These are phyloP conservation scores for Caenorhabditis becei DNA, from an alignment of 2,888 invertebrate genomes.

Conservation along the genomic window DNA sequence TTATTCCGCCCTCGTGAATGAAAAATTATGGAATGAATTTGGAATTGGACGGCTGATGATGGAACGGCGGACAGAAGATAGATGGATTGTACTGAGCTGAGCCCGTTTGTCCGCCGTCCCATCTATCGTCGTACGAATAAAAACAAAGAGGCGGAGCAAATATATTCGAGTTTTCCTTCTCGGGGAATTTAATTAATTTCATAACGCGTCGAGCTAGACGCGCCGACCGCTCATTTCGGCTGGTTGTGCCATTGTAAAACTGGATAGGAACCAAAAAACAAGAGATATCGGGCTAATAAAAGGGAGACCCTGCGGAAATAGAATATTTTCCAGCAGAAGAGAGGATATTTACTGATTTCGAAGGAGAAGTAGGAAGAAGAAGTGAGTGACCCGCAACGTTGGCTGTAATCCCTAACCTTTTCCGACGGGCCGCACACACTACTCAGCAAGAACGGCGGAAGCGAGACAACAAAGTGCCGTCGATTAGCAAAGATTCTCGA, in stretches of 20 bases:
- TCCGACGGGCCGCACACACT: constrained; percentile 39
- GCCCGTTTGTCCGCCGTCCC: background rate
- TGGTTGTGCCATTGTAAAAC: constrained; percentile 8
- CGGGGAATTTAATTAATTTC: constrained; percentile 49
- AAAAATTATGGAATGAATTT: constrained; percentile 40
- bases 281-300: constrained; percentile 33
- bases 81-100: background rate
- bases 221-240: constrained; percentile 4
- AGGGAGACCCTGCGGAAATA: constrained; percentile 21
- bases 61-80: constrained; percentile 2
- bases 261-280: constrained; percentile 27
- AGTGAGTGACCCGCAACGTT: constrained; percentile 15
- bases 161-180: constrained; percentile 2
- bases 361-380: constrained; percentile 9
- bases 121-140: background rate
- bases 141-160: constrained; percentile 7
- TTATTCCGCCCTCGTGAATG: constrained; percentile 9
- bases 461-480: background rate
- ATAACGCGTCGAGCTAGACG: constrained; percentile 19
- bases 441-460: constrained; percentile 29
- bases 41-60: background rate
- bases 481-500: constrained; percentile 32
- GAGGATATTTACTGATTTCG: constrained; percentile 1
- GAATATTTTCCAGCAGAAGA: constrained; percentile 28
- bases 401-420: constrained; percentile 52